These are phyloP conservation scores for Liolophura sinensis DNA, from an alignment of 1,140 invertebrate species.

Conservation along the genomic window DNA sequence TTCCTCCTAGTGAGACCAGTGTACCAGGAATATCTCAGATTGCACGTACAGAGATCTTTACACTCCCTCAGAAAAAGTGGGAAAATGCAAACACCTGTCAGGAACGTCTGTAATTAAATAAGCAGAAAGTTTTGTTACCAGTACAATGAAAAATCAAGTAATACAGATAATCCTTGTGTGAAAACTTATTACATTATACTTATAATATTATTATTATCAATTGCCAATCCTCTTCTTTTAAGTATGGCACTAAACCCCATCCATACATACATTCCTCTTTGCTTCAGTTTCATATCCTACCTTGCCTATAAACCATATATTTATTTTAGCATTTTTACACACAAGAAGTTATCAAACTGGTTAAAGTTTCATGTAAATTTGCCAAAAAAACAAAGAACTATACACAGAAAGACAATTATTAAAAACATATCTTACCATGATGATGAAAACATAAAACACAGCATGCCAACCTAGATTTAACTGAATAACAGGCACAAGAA, in stretches of 20 bases:
- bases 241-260: too few species aligned
- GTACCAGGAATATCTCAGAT: too few species aligned
- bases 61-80: slow-evolving; percentile 39
- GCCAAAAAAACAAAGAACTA: neutral
- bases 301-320: too few species aligned
- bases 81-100: slow-evolving; percentile 34
- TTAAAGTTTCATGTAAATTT: too few species aligned
- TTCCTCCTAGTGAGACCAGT: too few species aligned
- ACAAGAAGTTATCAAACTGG: too few species aligned
- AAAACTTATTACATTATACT: neutral
- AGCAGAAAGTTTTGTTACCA: neutral
- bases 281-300: too few species aligned
- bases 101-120: slow-evolving; percentile 27
- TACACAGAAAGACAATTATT: neutral
- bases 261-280: too few species aligned
- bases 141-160: neutral
- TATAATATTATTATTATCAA: neutral
- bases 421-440: slow-evolving; percentile 53
- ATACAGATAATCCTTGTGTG: neutral
- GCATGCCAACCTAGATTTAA: slow-evolving; percentile 55
- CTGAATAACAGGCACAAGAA: slow-evolving; percentile 59
- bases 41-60: neutral
- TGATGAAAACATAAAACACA: slow-evolving; percentile 61
- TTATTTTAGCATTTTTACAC: too few species aligned
- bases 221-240: too few species aligned